Conservation (phyloP, 2,888 invertebrate genomes). For the Caenorhabditis macrosperma region DNA sequence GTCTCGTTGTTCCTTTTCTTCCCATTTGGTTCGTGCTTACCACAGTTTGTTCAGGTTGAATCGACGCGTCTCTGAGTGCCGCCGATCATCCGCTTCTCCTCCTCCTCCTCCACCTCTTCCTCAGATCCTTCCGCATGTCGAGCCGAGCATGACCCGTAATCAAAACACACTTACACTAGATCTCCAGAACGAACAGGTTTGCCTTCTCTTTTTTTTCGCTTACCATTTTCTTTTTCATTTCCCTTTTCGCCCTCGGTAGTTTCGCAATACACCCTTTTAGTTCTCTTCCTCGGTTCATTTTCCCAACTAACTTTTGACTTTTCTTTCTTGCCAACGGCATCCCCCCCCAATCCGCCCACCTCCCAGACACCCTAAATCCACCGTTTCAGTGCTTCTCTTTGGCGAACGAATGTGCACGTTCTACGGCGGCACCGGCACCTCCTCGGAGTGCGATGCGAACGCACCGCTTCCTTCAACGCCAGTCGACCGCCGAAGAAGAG, state of each 20-base stretch:
- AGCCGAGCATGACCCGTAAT: constrained; percentile 39
- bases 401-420: constrained; percentile 53
- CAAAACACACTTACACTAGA: constrained; percentile 34
- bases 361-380: not conserved
- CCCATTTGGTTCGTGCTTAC: constrained; percentile 40
- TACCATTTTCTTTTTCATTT: constrained; percentile 28
- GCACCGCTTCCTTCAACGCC: constrained; percentile 50
- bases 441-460: constrained; percentile 35
- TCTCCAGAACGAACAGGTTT: constrained; percentile 59
- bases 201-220: constrained; percentile 35
- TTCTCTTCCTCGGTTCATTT: constrained; percentile 30
- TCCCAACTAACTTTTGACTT: constrained; percentile 42
- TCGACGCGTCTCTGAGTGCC: constrained; percentile 55
- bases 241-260: constrained; percentile 19
- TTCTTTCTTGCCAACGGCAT: constrained; percentile 29
- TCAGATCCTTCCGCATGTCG: constrained; percentile 37
- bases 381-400: constrained; percentile 58
- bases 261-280: constrained; percentile 11
- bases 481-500: constrained; percentile 55
- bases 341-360: not conserved
- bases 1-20: constrained; percentile 11
- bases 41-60: constrained; percentile 61
- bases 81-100: not conserved
- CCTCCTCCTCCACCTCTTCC: constrained; percentile 19
- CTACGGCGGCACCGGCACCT: constrained; percentile 27